Base-by-base conservation (phyloP, 2,113 vertebrate species). In the Muscicapa adusta region DNA sequence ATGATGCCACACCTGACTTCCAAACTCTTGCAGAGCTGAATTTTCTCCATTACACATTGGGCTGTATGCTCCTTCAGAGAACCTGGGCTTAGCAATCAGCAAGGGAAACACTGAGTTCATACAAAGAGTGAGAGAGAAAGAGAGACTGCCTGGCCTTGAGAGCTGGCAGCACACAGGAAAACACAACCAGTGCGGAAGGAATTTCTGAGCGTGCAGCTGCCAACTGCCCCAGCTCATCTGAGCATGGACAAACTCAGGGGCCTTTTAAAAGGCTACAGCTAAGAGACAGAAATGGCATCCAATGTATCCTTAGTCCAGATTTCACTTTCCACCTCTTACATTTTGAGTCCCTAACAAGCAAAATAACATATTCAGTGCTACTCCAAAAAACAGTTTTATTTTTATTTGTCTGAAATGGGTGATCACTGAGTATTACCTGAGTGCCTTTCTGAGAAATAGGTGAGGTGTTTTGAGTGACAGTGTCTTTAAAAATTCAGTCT, bases 101-200 rank as follows among this genome's bases (percentile, higher is more conserved):
- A 61, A 4, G 7, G 43, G 43, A 93, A 91, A 57, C 43, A 63
- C 14, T 66, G 76, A 68, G 16, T 42, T 88, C 65, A 60, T 43
- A 53, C 24, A 71, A 40, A 95, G 28, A 62, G 3, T 84, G 17
- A 61, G 40, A 54, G 68, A 86, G 45, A 75, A 47, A 83, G 29
- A 47, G 57, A 58, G 33, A 66, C 29, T 78, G 91, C 73, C 61
- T 71, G 77, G 29, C 47, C 61, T 60, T 0, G 0, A 60, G 77
- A 91, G 22, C 53, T 92, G 89, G 34, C 38, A 92, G 47, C 23
- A 87, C 51, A 29, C 60, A 78, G 48, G 56, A 94, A 90, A 80
- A 77, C 51, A 72, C 24, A 34, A 74, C 20, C 56, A 60, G 23
- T n/a, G 28, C 0, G 1, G 63, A 95, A 83, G 56, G 82, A 90